Conservation (phyloP, 2,888 invertebrate genomes). For the Andrena bucephala region DNA sequence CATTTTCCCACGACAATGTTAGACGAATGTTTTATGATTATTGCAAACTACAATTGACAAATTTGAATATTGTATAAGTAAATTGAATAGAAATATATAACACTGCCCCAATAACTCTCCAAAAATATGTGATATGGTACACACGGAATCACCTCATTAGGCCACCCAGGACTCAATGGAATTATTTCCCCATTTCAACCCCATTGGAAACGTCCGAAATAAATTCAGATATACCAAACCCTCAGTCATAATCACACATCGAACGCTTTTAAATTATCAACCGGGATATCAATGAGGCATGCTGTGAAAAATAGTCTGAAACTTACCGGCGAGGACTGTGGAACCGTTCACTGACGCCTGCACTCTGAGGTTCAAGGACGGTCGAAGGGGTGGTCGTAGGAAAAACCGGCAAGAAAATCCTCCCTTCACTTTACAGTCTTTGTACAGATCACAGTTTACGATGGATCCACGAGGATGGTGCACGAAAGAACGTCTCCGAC, state of each 20-base stretch:
- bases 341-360: conserved; percentile 9
- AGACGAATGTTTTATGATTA: conserved; percentile 16
- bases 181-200: too few relatives aligned
- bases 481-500: not conserved
- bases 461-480: not conserved
- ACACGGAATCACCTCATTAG: too few relatives aligned
- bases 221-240: too few relatives aligned
- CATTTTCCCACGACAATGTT: conserved; percentile 10
- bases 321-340: conserved; percentile 20
- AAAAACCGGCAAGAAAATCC: not conserved
- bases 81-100: too few relatives aligned
- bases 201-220: too few relatives aligned
- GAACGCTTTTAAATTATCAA: too few relatives aligned
- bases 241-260: too few relatives aligned
- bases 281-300: not conserved
- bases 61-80: not conserved
- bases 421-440: conserved; percentile 15
- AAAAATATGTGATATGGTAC: too few relatives aligned
- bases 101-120: too few relatives aligned
- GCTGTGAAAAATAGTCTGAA: not conserved
- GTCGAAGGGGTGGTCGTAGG: not conserved
- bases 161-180: too few relatives aligned
- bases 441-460: not conserved
- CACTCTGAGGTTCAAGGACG: conserved; percentile 10
- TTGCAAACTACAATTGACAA: not conserved